Conservation (phyloP, 2,797 vertebrate genomes). For the Denticeps clupeoides region DNA sequence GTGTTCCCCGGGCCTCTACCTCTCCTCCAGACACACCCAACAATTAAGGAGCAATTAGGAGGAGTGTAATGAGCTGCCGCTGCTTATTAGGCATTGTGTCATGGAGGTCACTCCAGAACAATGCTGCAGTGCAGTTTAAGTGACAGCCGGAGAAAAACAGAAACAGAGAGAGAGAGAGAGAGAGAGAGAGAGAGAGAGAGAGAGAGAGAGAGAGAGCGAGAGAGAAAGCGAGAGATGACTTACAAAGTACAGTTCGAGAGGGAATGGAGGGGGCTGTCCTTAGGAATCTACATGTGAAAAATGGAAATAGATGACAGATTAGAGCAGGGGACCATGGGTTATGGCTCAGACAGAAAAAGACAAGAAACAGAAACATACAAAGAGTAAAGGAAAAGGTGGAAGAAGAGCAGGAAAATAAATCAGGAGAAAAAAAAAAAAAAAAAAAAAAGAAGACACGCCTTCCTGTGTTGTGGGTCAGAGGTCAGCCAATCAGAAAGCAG, state of each 20-base stretch:
- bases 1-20: too few species aligned
- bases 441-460: not conserved
- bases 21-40: not conserved
- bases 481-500: not conserved
- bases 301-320: constrained; percentile 32
- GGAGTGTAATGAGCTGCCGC: too few species aligned
- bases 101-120: too few species aligned
- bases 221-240: constrained; percentile 52
- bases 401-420: not conserved
- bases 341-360: constrained; percentile 16
- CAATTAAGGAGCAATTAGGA: not conserved
- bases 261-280: constrained; percentile 62
- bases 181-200: not conserved
- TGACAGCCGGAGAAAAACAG: constrained; percentile 3
- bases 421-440: constrained; percentile 1
- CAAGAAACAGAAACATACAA: not conserved
- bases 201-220: constrained; percentile 25
- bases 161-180: constrained; percentile 6
- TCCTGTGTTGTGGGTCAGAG: not conserved
- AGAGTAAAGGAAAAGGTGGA: not conserved
- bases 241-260: constrained; percentile 75
- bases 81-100: too few species aligned
- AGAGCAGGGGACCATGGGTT: constrained; percentile 11
- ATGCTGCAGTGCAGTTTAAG: too few species aligned
- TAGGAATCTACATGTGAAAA: constrained; percentile 78